Base-by-base conservation (phyloP, 2,888 invertebrate genomes). In the Lasius fuliginosus region DNA sequence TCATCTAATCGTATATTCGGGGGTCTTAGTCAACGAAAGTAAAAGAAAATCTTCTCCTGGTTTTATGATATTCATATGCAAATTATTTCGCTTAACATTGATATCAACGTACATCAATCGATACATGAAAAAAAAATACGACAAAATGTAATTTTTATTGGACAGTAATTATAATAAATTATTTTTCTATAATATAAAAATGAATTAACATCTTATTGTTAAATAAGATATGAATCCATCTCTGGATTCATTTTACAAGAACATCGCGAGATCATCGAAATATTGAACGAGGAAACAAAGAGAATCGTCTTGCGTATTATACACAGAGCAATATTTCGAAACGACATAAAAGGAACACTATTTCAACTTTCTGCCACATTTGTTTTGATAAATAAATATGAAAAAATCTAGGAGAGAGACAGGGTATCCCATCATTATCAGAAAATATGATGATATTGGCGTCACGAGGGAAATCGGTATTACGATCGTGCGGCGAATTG, bases 371-470 rank as follows among this genome's bases (percentile, higher is more conserved):
- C 64, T 73, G 81, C 64, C 40, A 33, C 46, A 30, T 73, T 81
- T 68, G 53, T 81, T 69, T 68, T 40, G 79, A 82, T 82, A 79
- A 85, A 53, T 56, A 49, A 49, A 49, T 33, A 46, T 33, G 1
- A 69, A 23, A 65, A 30, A 18, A 36, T 49, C 18, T 36, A 42
- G 12, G n/a, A 64, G 9, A 67, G 49, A 49, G 36, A 53, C 40
- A 40, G 4, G n/a, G 33, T 58, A n/a, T 65, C 65, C 36, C 12
- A n/a, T 84, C 69, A 79, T 83, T 64, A 67, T 23, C 64, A 62
- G 56, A 81, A 87, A 85, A 81, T 79, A 85, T 79, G 85, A 87
- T 77, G 76, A 87, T 74, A 46, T 58, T 67, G 6, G 23, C 56
- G 68, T 81, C 81, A 15, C 36, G 68, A 69, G 85, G 74, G 56